Percentiles rank a stretch among this genome's conserved stretches.
These are phyloP conservation scores for Morpho deidamia DNA, from an alignment of 2,888 invertebrate species.

Conservation along the genomic window DNA sequence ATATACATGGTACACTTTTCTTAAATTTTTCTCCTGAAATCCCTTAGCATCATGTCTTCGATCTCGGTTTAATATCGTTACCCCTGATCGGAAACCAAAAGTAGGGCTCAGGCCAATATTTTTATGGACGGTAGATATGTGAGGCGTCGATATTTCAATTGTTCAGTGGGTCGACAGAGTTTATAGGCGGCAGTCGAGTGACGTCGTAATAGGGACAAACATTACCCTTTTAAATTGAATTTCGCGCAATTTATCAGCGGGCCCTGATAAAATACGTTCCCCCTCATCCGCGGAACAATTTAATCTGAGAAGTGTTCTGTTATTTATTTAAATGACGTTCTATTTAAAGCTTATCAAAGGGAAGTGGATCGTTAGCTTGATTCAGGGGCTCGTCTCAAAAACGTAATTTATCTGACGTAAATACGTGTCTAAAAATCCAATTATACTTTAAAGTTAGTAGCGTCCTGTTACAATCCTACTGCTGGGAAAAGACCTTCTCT, in stretches of 20 bases:
- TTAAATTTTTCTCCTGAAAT: not conserved
- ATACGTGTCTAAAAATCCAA: not conserved
- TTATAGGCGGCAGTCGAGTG: slow-evolving; percentile 62
- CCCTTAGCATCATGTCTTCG: slow-evolving; percentile 1
- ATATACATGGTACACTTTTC: too few species aligned
- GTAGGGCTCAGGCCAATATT: slow-evolving; percentile 39
- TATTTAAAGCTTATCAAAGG: slow-evolving; percentile 3
- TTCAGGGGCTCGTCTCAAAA: not conserved
- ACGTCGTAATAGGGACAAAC: slow-evolving; percentile 71
- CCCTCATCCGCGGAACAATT: slow-evolving; percentile 46
- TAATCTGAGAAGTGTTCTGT: slow-evolving; percentile 49
- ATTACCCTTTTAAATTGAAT: slow-evolving; percentile 76
- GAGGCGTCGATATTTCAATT: slow-evolving; percentile 62
- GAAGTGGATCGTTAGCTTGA: not conserved
- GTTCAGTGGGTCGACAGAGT: slow-evolving; percentile 61
- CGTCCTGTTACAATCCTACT: too few species aligned
- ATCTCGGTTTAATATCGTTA: slow-evolving; percentile 6
- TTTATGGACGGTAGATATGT: slow-evolving; percentile 47
- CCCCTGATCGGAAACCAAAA: slow-evolving; percentile 23
- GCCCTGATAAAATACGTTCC: slow-evolving; percentile 57
- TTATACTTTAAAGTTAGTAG: too few species aligned
- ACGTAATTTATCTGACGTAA: not conserved
- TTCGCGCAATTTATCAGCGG: slow-evolving; percentile 66
- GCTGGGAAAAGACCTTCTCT: too few species aligned
- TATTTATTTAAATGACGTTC: slow-evolving; percentile 11